Conservation (phyloP, 2,113 vertebrate species). For the Toxotes jaculatrix region DNA sequence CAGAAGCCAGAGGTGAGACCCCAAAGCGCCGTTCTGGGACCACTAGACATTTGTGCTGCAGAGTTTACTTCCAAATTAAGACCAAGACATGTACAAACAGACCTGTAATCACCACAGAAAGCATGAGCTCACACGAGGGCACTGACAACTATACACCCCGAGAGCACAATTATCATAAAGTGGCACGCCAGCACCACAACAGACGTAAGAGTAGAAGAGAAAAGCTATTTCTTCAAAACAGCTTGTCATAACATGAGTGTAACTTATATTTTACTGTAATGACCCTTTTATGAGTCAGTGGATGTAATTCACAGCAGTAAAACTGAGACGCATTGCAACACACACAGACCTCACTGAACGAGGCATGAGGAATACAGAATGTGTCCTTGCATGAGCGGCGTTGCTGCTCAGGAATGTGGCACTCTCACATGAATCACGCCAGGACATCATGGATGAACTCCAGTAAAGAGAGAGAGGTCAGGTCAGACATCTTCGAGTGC, state of each 20-base stretch:
- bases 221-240: constrained; percentile 33
- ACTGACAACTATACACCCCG: constrained; percentile 35
- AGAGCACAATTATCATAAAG: constrained; percentile 58
- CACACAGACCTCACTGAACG: constrained; percentile 4
- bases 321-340: constrained; percentile 9
- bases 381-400: constrained; percentile 66
- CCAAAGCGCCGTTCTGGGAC: constrained; percentile 59
- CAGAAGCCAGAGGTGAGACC: constrained; percentile 72
- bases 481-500: constrained; percentile 47
- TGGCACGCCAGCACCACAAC: constrained; percentile 21
- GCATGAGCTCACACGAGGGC: constrained; percentile 32
- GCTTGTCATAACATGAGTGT: constrained; percentile 58
- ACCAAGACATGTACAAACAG: constrained; percentile 55
- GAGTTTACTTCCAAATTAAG: constrained; percentile 56
- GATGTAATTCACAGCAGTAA: constrained; percentile 39
- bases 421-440: constrained; percentile 61
- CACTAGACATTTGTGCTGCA: constrained; percentile 53
- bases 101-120: constrained; percentile 54
- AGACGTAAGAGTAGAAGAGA: constrained; percentile 32
- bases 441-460: constrained; percentile 65
- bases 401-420: constrained; percentile 60
- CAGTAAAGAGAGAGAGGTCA: constrained; percentile 60
- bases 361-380: constrained; percentile 29
- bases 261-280: constrained; percentile 45
- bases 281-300: constrained; percentile 56